These are phyloP conservation scores for Sitta europaea DNA, from an alignment of 2,113 vertebrate genomes.

Conservation along the genomic window DNA sequence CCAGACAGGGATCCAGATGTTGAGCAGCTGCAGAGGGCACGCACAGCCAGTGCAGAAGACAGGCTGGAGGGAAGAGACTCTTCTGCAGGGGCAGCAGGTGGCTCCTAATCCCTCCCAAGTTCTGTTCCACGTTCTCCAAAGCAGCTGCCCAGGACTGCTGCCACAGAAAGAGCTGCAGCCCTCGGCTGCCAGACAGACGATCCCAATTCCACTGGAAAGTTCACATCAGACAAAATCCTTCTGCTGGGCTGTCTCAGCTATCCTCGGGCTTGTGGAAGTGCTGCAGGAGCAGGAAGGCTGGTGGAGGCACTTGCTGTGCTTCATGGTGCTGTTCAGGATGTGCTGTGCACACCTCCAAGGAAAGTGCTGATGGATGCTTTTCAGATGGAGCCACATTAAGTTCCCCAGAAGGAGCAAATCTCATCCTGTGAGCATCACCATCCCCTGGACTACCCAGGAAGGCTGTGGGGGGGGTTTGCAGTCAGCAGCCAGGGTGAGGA, in stretches of 20 bases:
- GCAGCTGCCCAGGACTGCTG: not conserved
- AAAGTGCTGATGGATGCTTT: not conserved
- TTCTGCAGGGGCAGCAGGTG: not conserved
- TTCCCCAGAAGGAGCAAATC: not conserved
- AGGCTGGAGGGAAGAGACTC: not conserved
- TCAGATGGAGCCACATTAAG: not conserved
- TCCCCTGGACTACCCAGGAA: accelerated
- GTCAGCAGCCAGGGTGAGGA: accelerated
- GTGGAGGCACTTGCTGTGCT: not conserved
- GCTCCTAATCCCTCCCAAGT: not conserved
- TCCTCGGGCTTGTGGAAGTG: not conserved
- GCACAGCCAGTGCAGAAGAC: not conserved
- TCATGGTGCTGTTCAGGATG: accelerated
- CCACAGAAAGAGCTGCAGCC: not conserved
- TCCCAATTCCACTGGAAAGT: not conserved
- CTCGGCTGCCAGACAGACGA: not conserved
- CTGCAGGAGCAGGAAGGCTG: not conserved
- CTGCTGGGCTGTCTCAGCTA: not conserved
- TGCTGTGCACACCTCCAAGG: not conserved
- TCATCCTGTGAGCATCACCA: not conserved
- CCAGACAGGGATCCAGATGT: not conserved
- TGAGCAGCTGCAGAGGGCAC: not conserved
- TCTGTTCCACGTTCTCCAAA: accelerated
- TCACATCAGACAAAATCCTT: not conserved
- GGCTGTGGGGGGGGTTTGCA: not conserved